Conservation (phyloP, 2,797 vertebrate species). For the Emydoidea blandingii region DNA sequence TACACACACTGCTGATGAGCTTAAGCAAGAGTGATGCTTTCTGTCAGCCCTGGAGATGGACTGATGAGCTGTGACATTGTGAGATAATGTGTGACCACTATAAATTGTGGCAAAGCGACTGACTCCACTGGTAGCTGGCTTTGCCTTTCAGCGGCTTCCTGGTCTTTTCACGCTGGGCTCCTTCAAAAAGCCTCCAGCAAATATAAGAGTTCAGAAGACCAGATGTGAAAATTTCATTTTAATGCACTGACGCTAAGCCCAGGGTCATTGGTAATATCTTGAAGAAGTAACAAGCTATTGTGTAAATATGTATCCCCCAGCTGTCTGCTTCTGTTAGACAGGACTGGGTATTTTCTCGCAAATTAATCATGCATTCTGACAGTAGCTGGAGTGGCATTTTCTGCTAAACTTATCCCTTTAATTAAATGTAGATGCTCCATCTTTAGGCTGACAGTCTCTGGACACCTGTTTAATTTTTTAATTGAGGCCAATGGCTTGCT, state of each 20-base stretch:
- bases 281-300: conserved; percentile 71
- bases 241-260: conserved; percentile 39
- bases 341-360: conserved; percentile 73
- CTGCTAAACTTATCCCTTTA: conserved; percentile 70
- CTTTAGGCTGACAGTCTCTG: conserved; percentile 68
- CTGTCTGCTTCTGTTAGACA: conserved; percentile 64
- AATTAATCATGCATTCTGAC: conserved; percentile 80
- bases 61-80: neutral
- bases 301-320: conserved; percentile 72
- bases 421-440: conserved; percentile 67
- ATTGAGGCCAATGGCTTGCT: conserved; percentile 58
- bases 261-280: conserved; percentile 73
- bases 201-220: conserved; percentile 44
- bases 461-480: conserved; percentile 74
- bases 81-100: neutral
- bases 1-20: neutral
- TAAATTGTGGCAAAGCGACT: neutral
- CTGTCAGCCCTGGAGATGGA: neutral
- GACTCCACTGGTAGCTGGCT: neutral
- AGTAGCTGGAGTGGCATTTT: conserved; percentile 72
- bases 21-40: conserved; percentile 12
- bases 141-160: neutral
- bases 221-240: conserved; percentile 60
- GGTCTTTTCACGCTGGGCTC: accelerated
- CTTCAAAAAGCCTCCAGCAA: conserved; percentile 53